Percentiles rank a stretch among this genome's conserved stretches.
Evolutionary conservation across 2,888 invertebrate species (phyloP).

Genomic region (Tiphia femorata): DNA sequence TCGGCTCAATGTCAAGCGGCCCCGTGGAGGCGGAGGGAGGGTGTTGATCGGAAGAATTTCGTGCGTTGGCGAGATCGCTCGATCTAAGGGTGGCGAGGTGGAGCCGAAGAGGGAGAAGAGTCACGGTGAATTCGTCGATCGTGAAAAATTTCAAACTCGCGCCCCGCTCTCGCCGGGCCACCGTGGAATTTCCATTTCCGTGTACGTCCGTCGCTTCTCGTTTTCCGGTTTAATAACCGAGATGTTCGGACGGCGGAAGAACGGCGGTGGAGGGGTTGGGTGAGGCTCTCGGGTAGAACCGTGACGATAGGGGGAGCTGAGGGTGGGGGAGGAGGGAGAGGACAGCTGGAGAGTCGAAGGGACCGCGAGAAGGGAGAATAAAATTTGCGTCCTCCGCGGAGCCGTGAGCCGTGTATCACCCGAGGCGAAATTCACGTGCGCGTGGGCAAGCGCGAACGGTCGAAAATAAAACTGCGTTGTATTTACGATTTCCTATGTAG

Average conservation of each 20-base stretch:
- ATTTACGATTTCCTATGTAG: slow-evolving; percentile 38
- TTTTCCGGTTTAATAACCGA: slow-evolving; percentile 38
- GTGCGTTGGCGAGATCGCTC: no score
- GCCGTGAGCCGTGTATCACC: no score
- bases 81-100: no score
- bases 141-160: slow-evolving; percentile 31
- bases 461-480: slow-evolving; percentile 34
- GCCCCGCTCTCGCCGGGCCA: slow-evolving; percentile 9
- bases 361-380: no score
- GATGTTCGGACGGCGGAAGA: slow-evolving; percentile 18
- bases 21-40: neutral
- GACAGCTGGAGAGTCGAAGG: no score
- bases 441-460: slow-evolving; percentile 44
- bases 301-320: slow-evolving; percentile 26
- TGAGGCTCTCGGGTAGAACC: no score
- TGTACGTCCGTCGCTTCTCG: slow-evolving; percentile 10
- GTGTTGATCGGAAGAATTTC: neutral
- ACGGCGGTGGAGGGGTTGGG: no score
- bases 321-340: no score
- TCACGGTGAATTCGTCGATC: no score
- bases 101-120: no score
- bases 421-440: no score
- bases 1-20: neutral
- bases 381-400: no score
- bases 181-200: neutral